A percentile compares a stretch with the other conserved stretches of the same genome.
phyloP scores from a whole-genome alignment of 2,888 invertebrate species.

The Brachycybe producta region DNA sequence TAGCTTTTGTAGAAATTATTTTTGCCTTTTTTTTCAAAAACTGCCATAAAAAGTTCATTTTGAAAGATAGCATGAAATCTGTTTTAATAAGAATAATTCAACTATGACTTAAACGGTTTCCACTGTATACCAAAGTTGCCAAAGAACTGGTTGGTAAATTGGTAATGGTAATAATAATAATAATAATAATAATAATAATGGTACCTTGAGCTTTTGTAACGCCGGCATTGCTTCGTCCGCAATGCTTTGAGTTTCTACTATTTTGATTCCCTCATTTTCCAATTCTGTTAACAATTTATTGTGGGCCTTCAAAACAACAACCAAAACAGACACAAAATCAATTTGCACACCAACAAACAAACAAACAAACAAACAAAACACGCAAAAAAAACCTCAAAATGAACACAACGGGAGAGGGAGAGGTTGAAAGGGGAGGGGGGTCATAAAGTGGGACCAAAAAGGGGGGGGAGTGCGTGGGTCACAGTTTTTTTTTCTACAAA shows the following conservation, averaged over 20 bases:
- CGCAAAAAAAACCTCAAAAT: neutral
- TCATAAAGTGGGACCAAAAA: neutral
- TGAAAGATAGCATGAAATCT: too few relatives aligned
- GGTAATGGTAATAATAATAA: too few relatives aligned
- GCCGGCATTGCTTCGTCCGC: constrained; percentile 50
- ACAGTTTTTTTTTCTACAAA: too few relatives aligned
- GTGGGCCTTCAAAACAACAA: too few relatives aligned
- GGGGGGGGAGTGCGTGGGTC: too few relatives aligned
- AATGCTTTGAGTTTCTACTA: constrained; percentile 75
- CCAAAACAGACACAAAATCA: neutral
- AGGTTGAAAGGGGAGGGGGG: neutral
- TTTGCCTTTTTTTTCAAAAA: too few relatives aligned
- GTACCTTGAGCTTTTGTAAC: constrained; percentile 19
- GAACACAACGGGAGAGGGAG: neutral
- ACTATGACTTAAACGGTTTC: too few relatives aligned
- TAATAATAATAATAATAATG: neutral
- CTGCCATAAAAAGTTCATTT: too few relatives aligned
- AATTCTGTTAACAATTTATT: constrained; percentile 75
- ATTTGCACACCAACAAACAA: neutral
- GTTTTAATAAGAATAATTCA: too few relatives aligned
- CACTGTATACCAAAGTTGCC: too few relatives aligned
- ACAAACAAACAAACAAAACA: constrained; percentile 3
- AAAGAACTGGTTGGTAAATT: too few relatives aligned
- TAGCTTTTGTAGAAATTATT: too few relatives aligned
- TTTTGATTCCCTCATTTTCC: constrained; percentile 63